Evolutionary conservation across 1,140 invertebrate species (phyloP).

Genomic region (Zaprionus davidi): DNA sequence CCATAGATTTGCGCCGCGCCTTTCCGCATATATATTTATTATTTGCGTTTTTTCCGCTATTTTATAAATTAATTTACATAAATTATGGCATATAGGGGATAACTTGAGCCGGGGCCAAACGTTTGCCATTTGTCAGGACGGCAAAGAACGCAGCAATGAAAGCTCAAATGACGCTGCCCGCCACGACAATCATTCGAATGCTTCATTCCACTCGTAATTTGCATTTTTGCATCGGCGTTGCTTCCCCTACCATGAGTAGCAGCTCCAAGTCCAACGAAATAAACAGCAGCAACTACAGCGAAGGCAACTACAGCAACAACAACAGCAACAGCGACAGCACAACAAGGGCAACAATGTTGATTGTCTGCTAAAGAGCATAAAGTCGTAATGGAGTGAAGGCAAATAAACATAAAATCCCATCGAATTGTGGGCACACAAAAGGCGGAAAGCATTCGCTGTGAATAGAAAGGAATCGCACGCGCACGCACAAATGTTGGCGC

Average conservation of each 20-base stretch:
- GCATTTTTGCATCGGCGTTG: conserved; percentile 75
- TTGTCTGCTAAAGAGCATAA: conserved; percentile 82
- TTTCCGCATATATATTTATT: conserved; percentile 1
- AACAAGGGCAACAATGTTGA: conserved; percentile 64
- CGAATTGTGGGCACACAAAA: conserved; percentile 79
- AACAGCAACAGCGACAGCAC: neutral
- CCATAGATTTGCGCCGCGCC: conserved; percentile 33
- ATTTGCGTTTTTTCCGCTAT: conserved; percentile 22
- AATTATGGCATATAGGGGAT: conserved; percentile 74
- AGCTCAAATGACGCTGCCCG: conserved; percentile 36
- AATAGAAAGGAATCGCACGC: conserved; percentile 71
- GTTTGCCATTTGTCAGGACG: conserved; percentile 65
- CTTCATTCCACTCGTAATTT: conserved; percentile 70
- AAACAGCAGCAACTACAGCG: neutral
- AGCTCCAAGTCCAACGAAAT: neutral
- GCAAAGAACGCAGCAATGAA: conserved; percentile 49
- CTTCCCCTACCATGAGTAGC: conserved; percentile 2
- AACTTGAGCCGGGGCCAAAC: conserved; percentile 63
- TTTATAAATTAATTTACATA: conserved; percentile 81
- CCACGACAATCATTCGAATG: conserved; percentile 64
- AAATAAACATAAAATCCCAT: conserved; percentile 80
- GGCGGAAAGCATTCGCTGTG: conserved; percentile 37
- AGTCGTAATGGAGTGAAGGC: conserved; percentile 81
- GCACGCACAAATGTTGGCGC: conserved; percentile 74
- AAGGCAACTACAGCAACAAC: neutral